These are phyloP conservation scores for Chironomus striatipennis DNA, from an alignment of 1,140 invertebrate species.

Conservation along the genomic window DNA sequence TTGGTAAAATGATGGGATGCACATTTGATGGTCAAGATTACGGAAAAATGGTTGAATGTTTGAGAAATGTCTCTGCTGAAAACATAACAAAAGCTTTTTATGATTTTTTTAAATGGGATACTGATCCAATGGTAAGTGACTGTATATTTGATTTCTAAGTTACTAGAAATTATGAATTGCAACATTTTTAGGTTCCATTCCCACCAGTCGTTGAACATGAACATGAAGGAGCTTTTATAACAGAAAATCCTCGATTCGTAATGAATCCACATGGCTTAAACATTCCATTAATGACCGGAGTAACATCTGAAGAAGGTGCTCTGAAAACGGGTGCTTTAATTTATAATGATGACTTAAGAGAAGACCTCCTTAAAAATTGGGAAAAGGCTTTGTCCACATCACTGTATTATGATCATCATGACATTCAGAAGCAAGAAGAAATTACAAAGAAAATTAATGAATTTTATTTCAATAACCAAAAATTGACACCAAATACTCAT, in stretches of 20 bases:
- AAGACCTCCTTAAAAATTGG: slow-evolving; percentile 49
- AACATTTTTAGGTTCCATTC: too few species aligned
- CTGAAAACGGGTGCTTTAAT: slow-evolving; percentile 44
- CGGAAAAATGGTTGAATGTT: slow-evolving; percentile 46
- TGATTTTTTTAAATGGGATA: slow-evolving; percentile 56
- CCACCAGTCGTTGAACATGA: slow-evolving; percentile 59
- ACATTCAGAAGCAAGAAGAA: slow-evolving; percentile 37
- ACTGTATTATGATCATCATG: slow-evolving; percentile 51
- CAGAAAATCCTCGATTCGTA: slow-evolving; percentile 45
- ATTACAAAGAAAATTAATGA: slow-evolving; percentile 47
- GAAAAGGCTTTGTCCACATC: slow-evolving; percentile 47
- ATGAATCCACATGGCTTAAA: slow-evolving; percentile 42
- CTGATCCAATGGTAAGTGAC: slow-evolving; percentile 64
- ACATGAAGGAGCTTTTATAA: slow-evolving; percentile 56
- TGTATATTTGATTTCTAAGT: too few species aligned
- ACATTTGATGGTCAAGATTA: slow-evolving; percentile 39
- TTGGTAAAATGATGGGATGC: slow-evolving; percentile 54
- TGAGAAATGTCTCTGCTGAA: slow-evolving; percentile 46
- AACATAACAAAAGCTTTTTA: slow-evolving; percentile 54
- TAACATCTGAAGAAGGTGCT: slow-evolving; percentile 57
- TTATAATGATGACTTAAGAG: slow-evolving; percentile 37
- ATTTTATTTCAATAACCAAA: slow-evolving; percentile 48
- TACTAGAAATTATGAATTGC: too few species aligned
- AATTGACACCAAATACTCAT: slow-evolving; percentile 43
- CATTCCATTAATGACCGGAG: slow-evolving; percentile 58